Conservation (phyloP, 2,888 invertebrate species). For the Nephrocerus scutellatus region DNA sequence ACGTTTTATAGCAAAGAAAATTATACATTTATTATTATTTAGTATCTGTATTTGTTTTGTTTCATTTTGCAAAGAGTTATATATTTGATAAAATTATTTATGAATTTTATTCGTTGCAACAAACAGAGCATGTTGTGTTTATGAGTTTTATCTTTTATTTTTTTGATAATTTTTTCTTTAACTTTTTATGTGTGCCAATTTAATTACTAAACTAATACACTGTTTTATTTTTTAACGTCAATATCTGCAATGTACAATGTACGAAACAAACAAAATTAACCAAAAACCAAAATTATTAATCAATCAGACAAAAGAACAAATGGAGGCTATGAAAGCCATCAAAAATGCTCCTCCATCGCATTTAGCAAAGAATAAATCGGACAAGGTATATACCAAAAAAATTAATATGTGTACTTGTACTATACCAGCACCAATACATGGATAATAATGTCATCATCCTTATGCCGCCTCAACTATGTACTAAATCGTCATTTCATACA, state of each 20-base stretch:
- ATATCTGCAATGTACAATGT: too few relatives aligned
- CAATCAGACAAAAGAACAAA: conserved; percentile 56
- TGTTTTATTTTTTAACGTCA: too few relatives aligned
- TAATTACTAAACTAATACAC: too few relatives aligned
- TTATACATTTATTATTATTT: conserved; percentile 8
- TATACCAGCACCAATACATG: too few relatives aligned
- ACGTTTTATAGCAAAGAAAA: conserved; percentile 6
- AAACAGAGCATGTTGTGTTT: conserved; percentile 15
- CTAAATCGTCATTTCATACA: too few relatives aligned
- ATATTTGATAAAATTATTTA: too few relatives aligned
- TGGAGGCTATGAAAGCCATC: conserved; percentile 65
- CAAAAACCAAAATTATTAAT: conserved; percentile 4
- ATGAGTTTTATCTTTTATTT: conserved; percentile 15
- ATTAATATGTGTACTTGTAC: too few relatives aligned
- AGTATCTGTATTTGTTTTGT: conserved; percentile 6
- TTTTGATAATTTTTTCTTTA: conserved; percentile 14
- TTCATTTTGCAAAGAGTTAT: conserved; percentile 5
- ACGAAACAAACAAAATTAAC: conserved; percentile 9
- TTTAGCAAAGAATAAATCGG: conserved; percentile 76
- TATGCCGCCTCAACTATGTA: too few relatives aligned
- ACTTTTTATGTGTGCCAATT: conserved; percentile 22
- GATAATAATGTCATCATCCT: too few relatives aligned
- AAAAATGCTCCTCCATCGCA: conserved; percentile 82
- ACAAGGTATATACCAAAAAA: conserved; percentile 61
- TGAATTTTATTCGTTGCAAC: conserved; percentile 8